These are phyloP conservation scores for Epinephelus lanceolatus DNA, from an alignment of 2,113 vertebrate genomes.

Conservation along the genomic window DNA sequence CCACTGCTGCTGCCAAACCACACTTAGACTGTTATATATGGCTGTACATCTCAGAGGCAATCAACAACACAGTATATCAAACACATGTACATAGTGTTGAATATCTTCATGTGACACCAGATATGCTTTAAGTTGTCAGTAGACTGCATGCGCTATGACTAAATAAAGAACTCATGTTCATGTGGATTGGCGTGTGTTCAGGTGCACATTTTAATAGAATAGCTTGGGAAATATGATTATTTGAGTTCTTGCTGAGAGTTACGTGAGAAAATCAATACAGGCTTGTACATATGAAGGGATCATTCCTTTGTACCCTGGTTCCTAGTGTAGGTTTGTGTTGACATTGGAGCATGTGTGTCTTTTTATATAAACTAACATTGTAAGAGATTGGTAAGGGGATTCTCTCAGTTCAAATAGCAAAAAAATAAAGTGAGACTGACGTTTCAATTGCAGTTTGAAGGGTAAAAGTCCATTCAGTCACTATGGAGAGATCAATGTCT, in stretches of 20 bases:
- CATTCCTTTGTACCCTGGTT: too few relatives aligned
- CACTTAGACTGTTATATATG: conserved; percentile 23
- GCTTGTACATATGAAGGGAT: not conserved
- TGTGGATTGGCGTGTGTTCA: not conserved
- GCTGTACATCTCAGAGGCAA: conserved; percentile 18
- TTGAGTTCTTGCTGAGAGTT: not conserved
- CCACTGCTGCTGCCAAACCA: conserved; percentile 15
- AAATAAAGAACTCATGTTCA: conserved; percentile 54
- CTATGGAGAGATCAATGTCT: too few relatives aligned
- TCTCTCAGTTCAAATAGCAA: too few relatives aligned
- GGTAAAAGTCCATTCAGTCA: too few relatives aligned
- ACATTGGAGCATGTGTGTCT: too few relatives aligned
- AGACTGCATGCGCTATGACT: conserved; percentile 21
- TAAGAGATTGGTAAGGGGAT: too few relatives aligned
- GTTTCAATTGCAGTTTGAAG: too few relatives aligned
- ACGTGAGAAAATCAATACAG: too few relatives aligned
- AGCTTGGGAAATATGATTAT: not conserved
- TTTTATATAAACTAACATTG: too few relatives aligned
- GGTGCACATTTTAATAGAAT: conserved; percentile 7
- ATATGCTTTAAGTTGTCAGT: conserved; percentile 34
- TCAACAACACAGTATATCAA: conserved; percentile 15
- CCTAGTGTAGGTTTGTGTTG: too few relatives aligned
- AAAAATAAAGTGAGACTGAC: too few relatives aligned
- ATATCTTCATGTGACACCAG: conserved; percentile 27
- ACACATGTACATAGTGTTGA: conserved; percentile 12